Conservation (phyloP, 2,113 vertebrate species). For the Progne subis region DNA sequence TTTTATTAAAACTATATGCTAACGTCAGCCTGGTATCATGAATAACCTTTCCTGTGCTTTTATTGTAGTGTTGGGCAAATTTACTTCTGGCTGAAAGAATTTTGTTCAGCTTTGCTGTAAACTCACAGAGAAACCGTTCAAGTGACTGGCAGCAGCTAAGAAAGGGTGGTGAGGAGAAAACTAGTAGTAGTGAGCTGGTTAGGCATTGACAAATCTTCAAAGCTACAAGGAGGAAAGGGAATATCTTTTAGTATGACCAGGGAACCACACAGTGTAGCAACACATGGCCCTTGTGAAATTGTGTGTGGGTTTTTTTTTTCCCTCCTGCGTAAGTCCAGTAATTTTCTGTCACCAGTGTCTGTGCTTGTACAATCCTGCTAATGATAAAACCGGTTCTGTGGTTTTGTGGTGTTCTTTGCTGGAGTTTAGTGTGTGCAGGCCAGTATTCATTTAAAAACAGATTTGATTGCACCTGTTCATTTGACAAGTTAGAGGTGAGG, state of each 20-base stretch:
- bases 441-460: background rate
- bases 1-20: background rate
- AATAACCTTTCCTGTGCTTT: background rate
- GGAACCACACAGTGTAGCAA: background rate
- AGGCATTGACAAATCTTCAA: background rate
- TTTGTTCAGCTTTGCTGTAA: background rate
- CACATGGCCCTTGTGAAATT: background rate
- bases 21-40: background rate
- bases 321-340: background rate
- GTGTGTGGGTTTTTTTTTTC: background rate
- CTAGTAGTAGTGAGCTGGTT: background rate
- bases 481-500: background rate
- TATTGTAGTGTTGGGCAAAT: background rate
- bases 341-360: background rate
- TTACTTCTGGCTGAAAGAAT: background rate
- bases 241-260: background rate
- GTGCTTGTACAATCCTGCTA: slow-evolving; percentile 19
- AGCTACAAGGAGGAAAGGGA: background rate
- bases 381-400: slow-evolving; percentile 45
- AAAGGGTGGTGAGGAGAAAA: background rate
- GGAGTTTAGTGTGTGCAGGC: background rate
- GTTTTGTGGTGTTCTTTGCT: slow-evolving; percentile 18
- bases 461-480: background rate
- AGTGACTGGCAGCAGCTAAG: background rate
- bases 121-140: background rate